Conservation (phyloP, 2,888 invertebrate species). For the Plagodis dolabraria region DNA sequence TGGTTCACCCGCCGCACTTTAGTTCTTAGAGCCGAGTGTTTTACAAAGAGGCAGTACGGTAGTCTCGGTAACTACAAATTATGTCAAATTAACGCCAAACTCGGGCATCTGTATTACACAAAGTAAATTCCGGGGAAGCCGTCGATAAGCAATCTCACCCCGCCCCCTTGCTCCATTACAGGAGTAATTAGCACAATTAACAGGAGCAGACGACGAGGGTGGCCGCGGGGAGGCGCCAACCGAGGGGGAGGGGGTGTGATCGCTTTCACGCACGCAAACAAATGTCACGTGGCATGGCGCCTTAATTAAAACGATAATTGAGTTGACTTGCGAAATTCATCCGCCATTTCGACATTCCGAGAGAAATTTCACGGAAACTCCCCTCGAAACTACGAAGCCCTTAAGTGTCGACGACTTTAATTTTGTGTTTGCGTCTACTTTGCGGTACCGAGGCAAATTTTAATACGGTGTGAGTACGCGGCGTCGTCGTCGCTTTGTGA, state of each 20-base stretch:
- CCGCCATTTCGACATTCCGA: constrained; percentile 83
- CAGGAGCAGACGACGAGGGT: constrained; percentile 62
- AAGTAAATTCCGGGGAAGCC: constrained; percentile 74
- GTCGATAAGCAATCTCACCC: constrained; percentile 82
- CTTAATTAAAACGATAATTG: constrained; percentile 86
- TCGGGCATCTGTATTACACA: constrained; percentile 65
- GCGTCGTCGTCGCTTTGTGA: constrained; percentile 63
- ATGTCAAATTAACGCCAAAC: constrained; percentile 57
- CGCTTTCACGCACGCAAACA: constrained; percentile 84
- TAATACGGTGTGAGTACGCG: constrained; percentile 72
- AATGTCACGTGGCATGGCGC: constrained; percentile 83
- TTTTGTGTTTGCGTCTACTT: constrained; percentile 84
- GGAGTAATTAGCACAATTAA: constrained; percentile 86
- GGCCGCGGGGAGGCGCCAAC: constrained; percentile 38
- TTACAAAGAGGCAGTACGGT: constrained; percentile 16
- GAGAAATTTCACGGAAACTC: constrained; percentile 80
- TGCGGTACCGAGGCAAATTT: constrained; percentile 79
- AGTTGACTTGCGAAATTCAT: constrained; percentile 84
- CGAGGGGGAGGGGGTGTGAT: constrained; percentile 58
- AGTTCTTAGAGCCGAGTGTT: constrained; percentile 7
- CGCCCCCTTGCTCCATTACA: constrained; percentile 81
- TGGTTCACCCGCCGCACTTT: constrained; percentile 14
- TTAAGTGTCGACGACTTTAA: constrained; percentile 83
- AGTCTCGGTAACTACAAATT: constrained; percentile 46
- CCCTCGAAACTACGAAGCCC: constrained; percentile 80